Base-by-base conservation (phyloP, 2,113 vertebrate species). In the Dipodomys stephensi region DNA sequence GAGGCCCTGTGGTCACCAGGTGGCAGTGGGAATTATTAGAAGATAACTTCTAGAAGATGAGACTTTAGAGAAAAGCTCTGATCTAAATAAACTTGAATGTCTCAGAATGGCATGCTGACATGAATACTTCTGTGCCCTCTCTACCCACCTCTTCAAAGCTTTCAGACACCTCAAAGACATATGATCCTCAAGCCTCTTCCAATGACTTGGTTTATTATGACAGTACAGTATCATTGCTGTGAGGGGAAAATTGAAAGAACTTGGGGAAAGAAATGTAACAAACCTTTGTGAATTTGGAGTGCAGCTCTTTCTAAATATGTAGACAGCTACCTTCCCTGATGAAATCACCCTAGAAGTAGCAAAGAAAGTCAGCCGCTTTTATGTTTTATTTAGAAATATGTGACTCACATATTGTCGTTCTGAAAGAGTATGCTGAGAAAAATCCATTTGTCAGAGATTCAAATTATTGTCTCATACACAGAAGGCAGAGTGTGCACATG, bases 311-410 rank as follows among this genome's bases (percentile, higher is more conserved):
- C 62, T 79, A 93, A 91, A 90, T 27, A 89, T 4, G n/a, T 62
- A 90, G 25, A 77, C 23, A 91, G 12, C 19, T 83, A 35, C 60
- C 16, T 87, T 87, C 7, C n/a, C 32, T 32, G 57, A 86, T 32
- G 60, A 82, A 76, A 88, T 69, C 73, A 94, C 62, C 32, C 60
- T 27, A 60, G 46, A 20, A 39, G 44, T 62, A 62, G n/a, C 32
- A n/a, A 86, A 86, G 53, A 71, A 92, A 88, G 27, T n/a, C 53
- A 86, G 35, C 5, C 7, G 49, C 74, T 73, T 79, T 7, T 53
- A 30, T 86, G 81, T 60, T 86, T 74, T 90, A 87, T 94, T 93
- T 90, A 88, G 76, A 67, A 90, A 93, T 30, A n/a, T n/a, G 35
- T 57, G 64, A 92, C 53, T 87, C 72, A 83, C 16, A 88, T 39